Conservation (phyloP, 2,888 invertebrate genomes). For the Sturmia bella region DNA sequence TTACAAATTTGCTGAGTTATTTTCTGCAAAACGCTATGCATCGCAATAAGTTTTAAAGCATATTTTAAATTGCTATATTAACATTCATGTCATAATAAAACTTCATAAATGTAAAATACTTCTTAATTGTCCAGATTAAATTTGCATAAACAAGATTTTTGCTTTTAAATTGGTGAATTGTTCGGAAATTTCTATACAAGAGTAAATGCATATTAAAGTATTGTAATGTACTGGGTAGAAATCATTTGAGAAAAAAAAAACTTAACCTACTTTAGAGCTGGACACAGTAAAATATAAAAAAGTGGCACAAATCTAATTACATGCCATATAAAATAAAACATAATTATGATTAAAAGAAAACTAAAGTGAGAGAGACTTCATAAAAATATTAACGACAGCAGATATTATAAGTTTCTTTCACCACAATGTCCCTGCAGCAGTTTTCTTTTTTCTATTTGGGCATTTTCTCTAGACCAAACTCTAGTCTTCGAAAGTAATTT, state of each 20-base stretch:
- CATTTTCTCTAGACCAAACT: slow-evolving; percentile 24
- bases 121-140: slow-evolving; percentile 5
- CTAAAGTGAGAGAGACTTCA: background rate
- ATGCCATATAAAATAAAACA: slow-evolving; percentile 64
- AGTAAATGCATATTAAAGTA: slow-evolving; percentile 45
- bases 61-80: too few species aligned
- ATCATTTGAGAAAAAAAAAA: slow-evolving; percentile 12
- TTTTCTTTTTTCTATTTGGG: slow-evolving; percentile 35
- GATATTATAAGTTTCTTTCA: slow-evolving; percentile 26
- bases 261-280: slow-evolving; percentile 61
- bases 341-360: slow-evolving; percentile 42
- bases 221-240: slow-evolving; percentile 11
- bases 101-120: background rate
- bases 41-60: too few species aligned
- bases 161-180: too few species aligned
- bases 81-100: too few species aligned
- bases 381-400: slow-evolving; percentile 24
- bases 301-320: slow-evolving; percentile 34
- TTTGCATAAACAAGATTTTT: slow-evolving; percentile 53
- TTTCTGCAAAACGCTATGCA: too few species aligned
- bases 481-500: slow-evolving; percentile 62
- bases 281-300: slow-evolving; percentile 54
- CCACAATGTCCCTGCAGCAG: slow-evolving; percentile 58
- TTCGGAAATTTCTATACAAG: background rate
- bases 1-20: too few species aligned